phyloP scores from a whole-genome alignment of 1,140 invertebrate genomes.

The Belonocnema kinseyi region DNA sequence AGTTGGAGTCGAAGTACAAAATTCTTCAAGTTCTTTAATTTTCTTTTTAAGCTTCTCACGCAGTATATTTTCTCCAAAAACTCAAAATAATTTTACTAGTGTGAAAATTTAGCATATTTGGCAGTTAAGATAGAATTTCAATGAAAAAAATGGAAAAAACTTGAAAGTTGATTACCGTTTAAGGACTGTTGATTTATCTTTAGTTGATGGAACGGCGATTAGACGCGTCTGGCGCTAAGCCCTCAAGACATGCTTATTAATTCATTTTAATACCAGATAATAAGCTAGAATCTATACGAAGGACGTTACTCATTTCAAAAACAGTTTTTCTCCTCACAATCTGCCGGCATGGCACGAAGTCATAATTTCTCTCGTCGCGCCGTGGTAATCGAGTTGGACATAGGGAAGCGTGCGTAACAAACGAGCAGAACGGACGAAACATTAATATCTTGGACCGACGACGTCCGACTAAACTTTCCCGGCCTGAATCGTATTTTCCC shows the following conservation, averaged over 20 bases:
- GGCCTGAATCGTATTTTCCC: background rate
- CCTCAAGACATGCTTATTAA: conserved; percentile 24
- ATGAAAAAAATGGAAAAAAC: background rate
- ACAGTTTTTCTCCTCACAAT: background rate
- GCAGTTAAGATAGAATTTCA: background rate
- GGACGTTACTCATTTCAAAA: conserved; percentile 17
- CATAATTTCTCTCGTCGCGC: conserved; percentile 31
- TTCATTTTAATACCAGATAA: conserved; percentile 8
- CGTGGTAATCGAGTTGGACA: conserved; percentile 31
- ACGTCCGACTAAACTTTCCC: conserved; percentile 30
- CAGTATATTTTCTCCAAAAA: too few species aligned
- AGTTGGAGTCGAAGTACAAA: too few species aligned
- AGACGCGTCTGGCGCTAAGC: conserved; percentile 23
- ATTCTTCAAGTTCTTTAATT: too few species aligned
- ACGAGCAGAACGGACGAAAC: conserved; percentile 42
- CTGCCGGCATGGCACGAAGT: conserved; percentile 3
- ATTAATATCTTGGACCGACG: conserved; percentile 34
- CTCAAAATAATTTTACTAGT: too few species aligned
- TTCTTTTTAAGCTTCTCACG: too few species aligned
- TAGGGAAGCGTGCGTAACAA: conserved; percentile 42
- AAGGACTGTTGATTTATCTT: background rate
- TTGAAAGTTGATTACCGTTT: background rate
- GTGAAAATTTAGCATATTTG: too few species aligned
- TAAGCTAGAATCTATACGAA: background rate
- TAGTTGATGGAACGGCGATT: background rate